Conservation (phyloP, 1,140 invertebrate genomes). For the Drosophila pandora region DNA sequence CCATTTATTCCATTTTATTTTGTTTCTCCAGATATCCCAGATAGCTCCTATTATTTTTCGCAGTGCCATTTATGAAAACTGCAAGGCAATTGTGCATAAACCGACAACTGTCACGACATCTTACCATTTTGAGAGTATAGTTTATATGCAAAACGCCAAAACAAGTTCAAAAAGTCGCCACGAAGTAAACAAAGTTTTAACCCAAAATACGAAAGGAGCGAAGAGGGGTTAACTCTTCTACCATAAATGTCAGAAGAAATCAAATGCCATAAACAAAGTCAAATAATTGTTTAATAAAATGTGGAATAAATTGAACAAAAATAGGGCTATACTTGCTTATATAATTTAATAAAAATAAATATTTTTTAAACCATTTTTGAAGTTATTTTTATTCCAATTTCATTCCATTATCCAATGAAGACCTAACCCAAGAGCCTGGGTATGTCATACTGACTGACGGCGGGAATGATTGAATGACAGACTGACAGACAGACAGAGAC, state of each 20-base stretch:
- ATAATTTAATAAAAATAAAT: too few relatives aligned
- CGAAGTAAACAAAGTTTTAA: conserved; percentile 12
- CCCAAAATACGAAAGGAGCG: background rate
- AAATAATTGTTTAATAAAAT: conserved; percentile 1
- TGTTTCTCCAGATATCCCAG: background rate
- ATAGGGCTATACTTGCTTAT: too few relatives aligned
- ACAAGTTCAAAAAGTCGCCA: conserved; percentile 31
- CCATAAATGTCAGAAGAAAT: conserved; percentile 6
- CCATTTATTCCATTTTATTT: background rate
- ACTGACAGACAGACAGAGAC: conserved; percentile 23
- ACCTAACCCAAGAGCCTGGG: background rate
- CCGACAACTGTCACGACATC: conserved; percentile 56
- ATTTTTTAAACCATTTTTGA: background rate
- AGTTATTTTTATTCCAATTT: too few relatives aligned
- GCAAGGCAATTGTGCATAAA: conserved; percentile 54
- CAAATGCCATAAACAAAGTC: background rate
- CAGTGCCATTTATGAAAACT: conserved; percentile 70
- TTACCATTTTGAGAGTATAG: conserved; percentile 34
- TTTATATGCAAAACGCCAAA: conserved; percentile 35
- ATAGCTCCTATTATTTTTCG: background rate
- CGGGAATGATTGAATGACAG: conserved; percentile 34
- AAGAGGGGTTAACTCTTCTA: background rate
- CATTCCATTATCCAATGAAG: too few relatives aligned
- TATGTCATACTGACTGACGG: conserved; percentile 23
- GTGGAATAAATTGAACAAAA: background rate